Evolutionary conservation across 2,113 vertebrate species (phyloP).

Genomic region (Boulengeromyrus knoepffleri): DNA sequence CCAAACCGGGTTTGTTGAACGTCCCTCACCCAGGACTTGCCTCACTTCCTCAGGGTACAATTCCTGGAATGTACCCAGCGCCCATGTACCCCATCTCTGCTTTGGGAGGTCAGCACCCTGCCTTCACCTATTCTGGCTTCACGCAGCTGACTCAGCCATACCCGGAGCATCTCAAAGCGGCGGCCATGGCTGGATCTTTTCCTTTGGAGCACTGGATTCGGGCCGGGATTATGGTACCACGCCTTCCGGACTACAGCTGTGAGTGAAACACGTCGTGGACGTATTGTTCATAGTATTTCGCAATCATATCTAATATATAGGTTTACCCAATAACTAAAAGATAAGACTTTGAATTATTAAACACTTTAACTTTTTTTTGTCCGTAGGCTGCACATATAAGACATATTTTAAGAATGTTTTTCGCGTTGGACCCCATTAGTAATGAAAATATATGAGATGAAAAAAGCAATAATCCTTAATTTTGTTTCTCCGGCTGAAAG

Average conservation of each 20-base stretch:
- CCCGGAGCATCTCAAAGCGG: slow-evolving; percentile 65
- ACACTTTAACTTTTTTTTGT: not conserved
- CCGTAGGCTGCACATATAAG: not conserved
- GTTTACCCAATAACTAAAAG: not conserved
- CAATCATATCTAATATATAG: not conserved
- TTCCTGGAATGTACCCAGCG: slow-evolving; percentile 52
- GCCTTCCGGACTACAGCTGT: slow-evolving; percentile 59
- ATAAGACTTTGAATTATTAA: not conserved
- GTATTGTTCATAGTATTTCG: not conserved
- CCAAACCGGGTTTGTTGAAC: slow-evolving; percentile 49
- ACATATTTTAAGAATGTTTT: not conserved
- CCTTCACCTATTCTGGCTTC: slow-evolving; percentile 54
- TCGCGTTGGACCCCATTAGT: not conserved
- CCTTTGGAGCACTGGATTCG: slow-evolving; percentile 69
- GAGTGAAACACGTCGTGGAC: slow-evolving; percentile 18
- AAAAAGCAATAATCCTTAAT: not conserved
- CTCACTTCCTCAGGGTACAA: slow-evolving; percentile 46
- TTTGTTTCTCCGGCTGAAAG: not conserved
- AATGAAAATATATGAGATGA: not conserved
- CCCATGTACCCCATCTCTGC: slow-evolving; percentile 57
- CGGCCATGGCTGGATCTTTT: slow-evolving; percentile 41
- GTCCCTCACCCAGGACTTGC: slow-evolving; percentile 48
- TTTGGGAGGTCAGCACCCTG: slow-evolving; percentile 54
- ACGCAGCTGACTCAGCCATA: slow-evolving; percentile 56
- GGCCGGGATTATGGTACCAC: slow-evolving; percentile 61